phyloP scores from a whole-genome alignment of 2,888 invertebrate species.

The Junonia oenone region DNA sequence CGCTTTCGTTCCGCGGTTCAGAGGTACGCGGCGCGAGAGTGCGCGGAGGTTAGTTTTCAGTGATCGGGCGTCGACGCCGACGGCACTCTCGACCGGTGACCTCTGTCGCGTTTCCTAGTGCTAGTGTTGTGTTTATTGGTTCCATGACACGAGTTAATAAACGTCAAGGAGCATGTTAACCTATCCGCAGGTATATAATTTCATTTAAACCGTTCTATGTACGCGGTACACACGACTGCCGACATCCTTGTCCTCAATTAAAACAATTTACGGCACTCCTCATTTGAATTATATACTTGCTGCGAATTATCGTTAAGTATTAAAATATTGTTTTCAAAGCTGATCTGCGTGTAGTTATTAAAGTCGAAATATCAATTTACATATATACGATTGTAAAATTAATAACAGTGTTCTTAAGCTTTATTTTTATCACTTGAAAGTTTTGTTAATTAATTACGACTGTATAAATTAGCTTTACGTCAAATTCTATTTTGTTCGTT shows the following conservation, averaged over 20 bases:
- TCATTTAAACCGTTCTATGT: conserved; percentile 16
- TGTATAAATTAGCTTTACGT: background rate
- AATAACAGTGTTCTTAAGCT: background rate
- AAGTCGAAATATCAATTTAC: background rate
- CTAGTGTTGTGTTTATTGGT: conserved; percentile 52
- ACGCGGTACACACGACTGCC: conserved; percentile 43
- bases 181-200: conserved; percentile 27
- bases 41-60: conserved; percentile 67
- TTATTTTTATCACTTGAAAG: background rate
- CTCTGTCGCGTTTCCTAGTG: conserved; percentile 64
- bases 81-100: conserved; percentile 67
- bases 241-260: conserved; percentile 75
- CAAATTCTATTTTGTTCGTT: background rate
- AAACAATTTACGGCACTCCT: conserved; percentile 63
- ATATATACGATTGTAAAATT: background rate
- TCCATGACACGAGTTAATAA: conserved; percentile 12
- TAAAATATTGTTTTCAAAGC: too few relatives aligned
- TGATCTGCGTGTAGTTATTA: conserved; percentile 1
- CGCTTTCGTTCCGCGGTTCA: conserved; percentile 62
- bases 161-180: conserved; percentile 24
- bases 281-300: conserved; percentile 58
- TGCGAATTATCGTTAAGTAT: conserved; percentile 11
- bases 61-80: conserved; percentile 64
- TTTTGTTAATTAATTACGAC: background rate
- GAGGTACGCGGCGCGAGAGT: conserved; percentile 48